Conservation (phyloP, 2,888 invertebrate species). For the Eilema caniola region DNA sequence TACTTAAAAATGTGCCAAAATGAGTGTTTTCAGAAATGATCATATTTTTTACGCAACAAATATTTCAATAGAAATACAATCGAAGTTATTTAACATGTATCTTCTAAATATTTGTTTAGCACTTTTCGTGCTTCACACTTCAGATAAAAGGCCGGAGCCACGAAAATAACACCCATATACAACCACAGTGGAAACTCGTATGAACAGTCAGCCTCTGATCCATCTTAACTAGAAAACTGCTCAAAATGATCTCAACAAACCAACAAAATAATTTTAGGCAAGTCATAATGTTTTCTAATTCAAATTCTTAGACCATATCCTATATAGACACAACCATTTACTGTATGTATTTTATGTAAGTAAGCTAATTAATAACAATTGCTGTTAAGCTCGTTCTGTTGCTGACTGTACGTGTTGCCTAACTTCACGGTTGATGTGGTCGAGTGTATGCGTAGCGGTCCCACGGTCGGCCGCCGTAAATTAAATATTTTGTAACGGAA, state of each 20-base stretch:
- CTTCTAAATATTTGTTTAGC: slow-evolving; percentile 12
- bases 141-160: slow-evolving; percentile 24
- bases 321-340: no score
- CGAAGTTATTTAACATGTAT: slow-evolving; percentile 7
- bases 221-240: no score
- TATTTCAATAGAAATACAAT: slow-evolving; percentile 5
- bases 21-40: background rate
- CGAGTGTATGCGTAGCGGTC: slow-evolving; percentile 37
- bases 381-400: background rate
- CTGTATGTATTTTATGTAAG: no score
- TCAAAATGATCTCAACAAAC: no score
- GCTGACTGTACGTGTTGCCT: slow-evolving; percentile 34
- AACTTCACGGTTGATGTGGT: slow-evolving; percentile 40
- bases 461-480: slow-evolving; percentile 45
- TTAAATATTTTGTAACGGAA: slow-evolving; percentile 55
- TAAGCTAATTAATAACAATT: no score
- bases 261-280: no score
- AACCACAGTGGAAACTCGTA: slow-evolving; percentile 27
- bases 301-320: no score
- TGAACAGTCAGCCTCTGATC: background rate
- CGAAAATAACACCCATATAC: slow-evolving; percentile 14
- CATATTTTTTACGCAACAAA: background rate
- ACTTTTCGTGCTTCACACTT: slow-evolving; percentile 13
- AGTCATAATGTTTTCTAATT: no score
- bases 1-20: background rate